Base-by-base conservation (phyloP, 92 coral and sea anemone genomes). In the Zoanthus sansibaricus region DNA sequence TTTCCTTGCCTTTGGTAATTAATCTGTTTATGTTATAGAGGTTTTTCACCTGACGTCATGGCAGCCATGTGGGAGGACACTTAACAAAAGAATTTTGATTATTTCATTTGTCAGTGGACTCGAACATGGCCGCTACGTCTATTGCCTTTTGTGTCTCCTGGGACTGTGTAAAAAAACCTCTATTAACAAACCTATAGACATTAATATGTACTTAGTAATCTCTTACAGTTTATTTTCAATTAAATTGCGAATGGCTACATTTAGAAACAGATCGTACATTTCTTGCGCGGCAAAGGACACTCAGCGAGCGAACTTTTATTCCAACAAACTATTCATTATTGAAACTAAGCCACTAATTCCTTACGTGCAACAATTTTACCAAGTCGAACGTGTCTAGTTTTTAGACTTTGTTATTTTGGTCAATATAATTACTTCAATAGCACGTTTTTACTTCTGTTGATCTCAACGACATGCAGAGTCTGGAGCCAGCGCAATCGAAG, bases 351-450 rank as follows among this genome's bases (percentile, higher is more conserved):
- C 74, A 69, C 30, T 14, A 42, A 46, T 33, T 30, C 68, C 21
- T 61, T 61, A 61, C 25, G 25, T 7, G 30, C 30, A 61, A 61
- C 68, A 61, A 16, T 61, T 61, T 61, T 61, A 17, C 68, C 16
- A 30, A 61, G 16, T 20, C 68, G 25, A 61, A 61, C 68, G 16
- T 61, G 68, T 15, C 68, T 61, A 61, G 68, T 2, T 20, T 61
- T 17, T 61, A 61, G 47, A 69, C 74, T 25, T 69, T 69, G 74
- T 25, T 69, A 69, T 5, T 69, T 69, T 16, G 30, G 15, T 69
- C 74, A 69, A 69, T 69, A 69, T 30, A 30, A 69, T 69, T 69
- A 69, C 30, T 69, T 69, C 74, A 46, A 46, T 69, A 69, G 74
- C 74, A 69, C 30, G 30, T 69, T 69, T 68, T 68, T 68, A 66